Conservation (phyloP, 2,888 invertebrate species). For the Napeogenes inachia region DNA sequence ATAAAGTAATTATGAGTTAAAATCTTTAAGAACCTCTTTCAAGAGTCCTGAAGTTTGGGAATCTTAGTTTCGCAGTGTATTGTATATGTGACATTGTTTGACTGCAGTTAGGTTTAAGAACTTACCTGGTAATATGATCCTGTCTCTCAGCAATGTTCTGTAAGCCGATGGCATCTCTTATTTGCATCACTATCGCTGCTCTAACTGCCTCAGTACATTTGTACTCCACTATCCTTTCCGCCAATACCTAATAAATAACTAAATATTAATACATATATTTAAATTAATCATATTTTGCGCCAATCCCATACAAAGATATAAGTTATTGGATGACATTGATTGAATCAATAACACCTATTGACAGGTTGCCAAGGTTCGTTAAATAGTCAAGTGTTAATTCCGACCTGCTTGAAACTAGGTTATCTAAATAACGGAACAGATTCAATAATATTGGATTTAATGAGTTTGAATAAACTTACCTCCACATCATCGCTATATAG, state of each 20-base stretch:
- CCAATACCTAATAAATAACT: constrained; percentile 49
- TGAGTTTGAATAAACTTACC: constrained; percentile 47
- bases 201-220: constrained; percentile 89
- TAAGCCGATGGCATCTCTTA: constrained; percentile 88
- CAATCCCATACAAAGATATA: no score
- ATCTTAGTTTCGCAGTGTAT: no score
- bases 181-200: constrained; percentile 90
- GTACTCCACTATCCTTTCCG: constrained; percentile 83
- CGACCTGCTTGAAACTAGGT: neutral
- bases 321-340: no score
- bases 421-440: constrained; percentile 1
- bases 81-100: no score
- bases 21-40: no score
- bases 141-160: constrained; percentile 84
- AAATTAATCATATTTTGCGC: no score
- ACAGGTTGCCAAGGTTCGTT: no score
- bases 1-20: no score
- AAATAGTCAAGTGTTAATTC: no score
- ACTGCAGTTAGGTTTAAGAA: constrained; percentile 14
- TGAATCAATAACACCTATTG: no score
- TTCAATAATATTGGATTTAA: neutral
- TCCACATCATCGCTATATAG: constrained; percentile 63
- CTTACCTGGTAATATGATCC: constrained; percentile 85
- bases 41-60: no score
- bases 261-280: neutral